Percentiles rank a stretch among this genome's conserved stretches.
Conservation (phyloP, 1,140 invertebrate species). For the Ridgeia piscesae region DNA sequence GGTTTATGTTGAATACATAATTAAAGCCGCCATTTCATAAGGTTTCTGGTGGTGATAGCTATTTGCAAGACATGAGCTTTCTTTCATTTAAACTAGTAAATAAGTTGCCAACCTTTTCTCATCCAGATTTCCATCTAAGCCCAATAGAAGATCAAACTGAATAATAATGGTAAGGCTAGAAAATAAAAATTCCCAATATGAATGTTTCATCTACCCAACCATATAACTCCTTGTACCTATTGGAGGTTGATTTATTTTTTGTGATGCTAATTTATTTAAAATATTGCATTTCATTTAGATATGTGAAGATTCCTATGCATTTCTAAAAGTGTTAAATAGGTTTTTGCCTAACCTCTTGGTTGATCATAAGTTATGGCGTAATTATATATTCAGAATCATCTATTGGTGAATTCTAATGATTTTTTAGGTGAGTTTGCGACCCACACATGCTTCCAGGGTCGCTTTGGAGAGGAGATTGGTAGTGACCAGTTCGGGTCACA, state of each 20-base stretch:
- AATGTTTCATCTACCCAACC: not conserved
- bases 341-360: not conserved
- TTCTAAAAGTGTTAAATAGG: not conserved
- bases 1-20: no score
- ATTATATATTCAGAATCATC: not conserved
- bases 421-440: slow-evolving; percentile 41
- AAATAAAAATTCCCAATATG: not conserved
- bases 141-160: not conserved
- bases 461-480: slow-evolving; percentile 52
- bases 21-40: not conserved
- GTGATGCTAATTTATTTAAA: not conserved
- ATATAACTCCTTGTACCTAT: not conserved
- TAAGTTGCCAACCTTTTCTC: not conserved
- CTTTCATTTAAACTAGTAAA: not conserved
- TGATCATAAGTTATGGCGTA: not conserved
- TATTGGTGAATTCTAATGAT: not conserved
- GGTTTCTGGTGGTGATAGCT: not conserved
- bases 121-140: not conserved
- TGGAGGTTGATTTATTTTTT: not conserved
- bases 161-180: not conserved
- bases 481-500: slow-evolving; percentile 51
- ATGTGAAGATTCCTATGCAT: not conserved
- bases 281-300: not conserved
- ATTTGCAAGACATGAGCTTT: not conserved
- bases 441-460: slow-evolving; percentile 41